A percentile compares a stretch with the other conserved stretches of the same genome.
Evolutionary conservation across 2,797 vertebrate genomes (phyloP).

Genomic region (Cirrhinus molitorella): DNA sequence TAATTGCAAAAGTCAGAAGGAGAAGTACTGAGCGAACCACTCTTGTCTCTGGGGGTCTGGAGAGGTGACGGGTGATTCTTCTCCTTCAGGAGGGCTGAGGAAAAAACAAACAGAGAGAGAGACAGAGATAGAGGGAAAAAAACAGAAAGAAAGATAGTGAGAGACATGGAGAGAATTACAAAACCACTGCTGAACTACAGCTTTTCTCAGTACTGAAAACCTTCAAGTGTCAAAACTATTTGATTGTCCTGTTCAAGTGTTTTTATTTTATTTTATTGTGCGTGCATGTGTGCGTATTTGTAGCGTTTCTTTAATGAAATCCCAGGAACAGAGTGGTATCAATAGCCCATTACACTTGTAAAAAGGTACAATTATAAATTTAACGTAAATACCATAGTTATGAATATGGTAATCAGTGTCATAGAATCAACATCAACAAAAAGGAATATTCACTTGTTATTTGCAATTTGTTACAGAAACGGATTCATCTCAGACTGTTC

Average conservation of each 20-base stretch:
- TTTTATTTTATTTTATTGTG: neutral
- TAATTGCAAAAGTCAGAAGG: conserved; percentile 86
- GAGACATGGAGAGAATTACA: conserved; percentile 2
- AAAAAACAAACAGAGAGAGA: neutral
- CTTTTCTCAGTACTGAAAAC: neutral
- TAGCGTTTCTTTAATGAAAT: neutral
- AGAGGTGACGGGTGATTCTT: conserved; percentile 87
- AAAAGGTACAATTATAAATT: neutral
- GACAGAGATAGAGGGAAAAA: neutral
- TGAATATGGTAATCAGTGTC: neutral
- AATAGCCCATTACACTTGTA: neutral
- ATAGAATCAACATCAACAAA: neutral
- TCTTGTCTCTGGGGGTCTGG: conserved; percentile 96
- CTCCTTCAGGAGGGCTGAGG: conserved; percentile 94
- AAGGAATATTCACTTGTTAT: neutral
- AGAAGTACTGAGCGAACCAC: conserved; percentile 99
- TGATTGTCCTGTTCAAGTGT: neutral
- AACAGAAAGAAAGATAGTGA: conserved; percentile 9
- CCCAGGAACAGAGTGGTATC: neutral
- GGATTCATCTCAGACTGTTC: neutral
- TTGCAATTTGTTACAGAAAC: neutral
- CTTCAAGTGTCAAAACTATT: no score
- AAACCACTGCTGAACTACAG: neutral
- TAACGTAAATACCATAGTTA: neutral
- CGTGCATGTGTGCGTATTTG: neutral